Evolutionary conservation across 2,888 invertebrate species (phyloP).

Genomic region (Ischnus inquisitorius): DNA sequence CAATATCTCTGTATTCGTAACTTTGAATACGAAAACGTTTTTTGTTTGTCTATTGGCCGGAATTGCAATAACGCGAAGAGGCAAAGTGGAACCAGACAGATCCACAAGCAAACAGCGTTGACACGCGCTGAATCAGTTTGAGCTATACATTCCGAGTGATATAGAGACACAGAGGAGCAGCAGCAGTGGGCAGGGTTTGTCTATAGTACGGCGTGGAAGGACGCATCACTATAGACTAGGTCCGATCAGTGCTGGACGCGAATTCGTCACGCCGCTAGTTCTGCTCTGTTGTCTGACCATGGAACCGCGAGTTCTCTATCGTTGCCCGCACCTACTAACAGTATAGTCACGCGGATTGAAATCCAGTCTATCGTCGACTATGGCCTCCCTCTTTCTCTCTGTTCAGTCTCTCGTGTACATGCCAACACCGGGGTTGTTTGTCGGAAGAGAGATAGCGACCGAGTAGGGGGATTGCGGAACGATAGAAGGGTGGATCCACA

Average conservation of each 20-base stretch:
- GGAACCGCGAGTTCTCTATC: conserved; percentile 29
- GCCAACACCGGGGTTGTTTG: conserved; percentile 50
- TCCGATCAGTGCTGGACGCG: conserved; percentile 46
- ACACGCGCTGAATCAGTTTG: not conserved
- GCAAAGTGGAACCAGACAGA: not conserved
- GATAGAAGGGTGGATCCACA: conserved; percentile 11
- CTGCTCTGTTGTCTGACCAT: conserved; percentile 57
- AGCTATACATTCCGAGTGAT: not conserved
- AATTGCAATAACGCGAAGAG: conserved; percentile 28
- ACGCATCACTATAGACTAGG: not conserved
- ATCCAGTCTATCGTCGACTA: conserved; percentile 52
- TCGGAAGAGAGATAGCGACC: conserved; percentile 28
- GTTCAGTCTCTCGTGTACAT: conserved; percentile 49
- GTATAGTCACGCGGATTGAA: conserved; percentile 58
- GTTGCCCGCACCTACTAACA: conserved; percentile 39
- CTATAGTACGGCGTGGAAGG: not conserved
- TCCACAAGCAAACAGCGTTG: conserved; percentile 28
- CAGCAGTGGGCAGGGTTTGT: not conserved
- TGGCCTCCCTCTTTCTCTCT: not conserved
- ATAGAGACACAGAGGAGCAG: not conserved
- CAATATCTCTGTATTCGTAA: not conserved
- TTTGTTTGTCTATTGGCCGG: not conserved
- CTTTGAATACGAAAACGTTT: not conserved
- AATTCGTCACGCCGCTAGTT: conserved; percentile 60
- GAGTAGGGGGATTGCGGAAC: conserved; percentile 37